phyloP scores from a whole-genome alignment of 2,113 vertebrate species.

The Hiodon alosoides region DNA sequence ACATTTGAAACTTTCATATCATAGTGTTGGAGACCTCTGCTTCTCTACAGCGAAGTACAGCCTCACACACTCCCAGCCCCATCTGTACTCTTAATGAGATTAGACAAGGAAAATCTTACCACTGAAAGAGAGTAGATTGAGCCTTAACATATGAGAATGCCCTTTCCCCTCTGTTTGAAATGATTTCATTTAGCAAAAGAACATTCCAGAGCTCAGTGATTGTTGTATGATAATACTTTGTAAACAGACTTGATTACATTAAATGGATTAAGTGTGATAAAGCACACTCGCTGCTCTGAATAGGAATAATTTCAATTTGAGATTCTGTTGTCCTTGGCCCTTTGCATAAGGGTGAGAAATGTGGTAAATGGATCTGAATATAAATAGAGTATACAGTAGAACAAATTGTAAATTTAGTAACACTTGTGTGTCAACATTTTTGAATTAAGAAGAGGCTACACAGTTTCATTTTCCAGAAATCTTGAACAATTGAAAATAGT shows the following conservation, averaged over 20 bases:
- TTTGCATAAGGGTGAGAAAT: slow-evolving; percentile 42
- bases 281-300: slow-evolving; percentile 35
- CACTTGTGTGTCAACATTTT: slow-evolving; percentile 32
- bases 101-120: not conserved
- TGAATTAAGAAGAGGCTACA: slow-evolving; percentile 27
- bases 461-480: too few species aligned
- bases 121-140: not conserved
- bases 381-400: slow-evolving; percentile 52
- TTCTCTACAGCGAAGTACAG: not conserved
- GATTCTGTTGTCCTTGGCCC: slow-evolving; percentile 37
- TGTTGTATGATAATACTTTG: slow-evolving; percentile 26
- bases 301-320: slow-evolving; percentile 29
- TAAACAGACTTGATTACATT: slow-evolving; percentile 35
- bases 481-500: too few species aligned
- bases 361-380: slow-evolving; percentile 58
- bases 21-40: not conserved
- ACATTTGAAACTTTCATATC: not conserved
- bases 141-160: not conserved
- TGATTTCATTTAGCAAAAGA: slow-evolving; percentile 1
- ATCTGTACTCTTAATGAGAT: not conserved
- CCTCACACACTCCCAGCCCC: not conserved
- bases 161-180: not conserved
- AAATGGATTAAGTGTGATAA: slow-evolving; percentile 31
- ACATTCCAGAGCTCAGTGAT: slow-evolving; percentile 10
- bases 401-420: slow-evolving; percentile 38